Evolutionary conservation across 2,888 invertebrate genomes (phyloP), one percentile per base, ranked within the genome.

Genomic region (Eupithecia exiguata): DNA sequence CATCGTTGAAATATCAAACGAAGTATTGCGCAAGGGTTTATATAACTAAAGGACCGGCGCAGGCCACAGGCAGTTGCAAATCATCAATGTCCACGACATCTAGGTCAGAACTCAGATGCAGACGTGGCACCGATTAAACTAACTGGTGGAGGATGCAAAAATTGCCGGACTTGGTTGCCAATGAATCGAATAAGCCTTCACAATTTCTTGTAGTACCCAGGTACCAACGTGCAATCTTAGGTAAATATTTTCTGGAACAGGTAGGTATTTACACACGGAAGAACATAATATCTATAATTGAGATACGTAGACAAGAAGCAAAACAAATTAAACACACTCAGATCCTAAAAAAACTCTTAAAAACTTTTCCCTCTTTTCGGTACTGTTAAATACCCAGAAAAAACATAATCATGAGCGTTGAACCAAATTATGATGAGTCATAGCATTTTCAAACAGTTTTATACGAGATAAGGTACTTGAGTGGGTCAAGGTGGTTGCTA

Each of bases 11-110:
- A 40, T 68, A 72, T 46, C 69, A 77, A 82, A 81, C 81, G 82
- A 82, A 80, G 74, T 70, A 79, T 92, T 90, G 84, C 84, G 86
- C 85, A 92, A 92, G 77, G 78, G 78, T 92, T 30, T 91, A 87
- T 85, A 82, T 89, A 91, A 92, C 75, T 74, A 69, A 70, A 78
- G 77, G 75, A 75, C 79, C 75, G 80, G 77, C 79, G 43, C 66
- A 65, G 76, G 73, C 77, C 70, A 69, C 79, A 84, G 82, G 81
- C 80, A 84, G 82, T 83, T 81, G 84, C 88, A 88, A 90, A 91
- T 89, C 85, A 85, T 80, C 84, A 77, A 82, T 84, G 84, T 84
- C 85, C 87, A 84, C 82, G 77, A 78, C 76, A 84, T 87, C 84
- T 86, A 79, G 90, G 90, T 89, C 91, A 88, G 69, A 69, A 36